Base-by-base conservation (phyloP, 2,888 invertebrate species). In the Ephialtes manifestator region DNA sequence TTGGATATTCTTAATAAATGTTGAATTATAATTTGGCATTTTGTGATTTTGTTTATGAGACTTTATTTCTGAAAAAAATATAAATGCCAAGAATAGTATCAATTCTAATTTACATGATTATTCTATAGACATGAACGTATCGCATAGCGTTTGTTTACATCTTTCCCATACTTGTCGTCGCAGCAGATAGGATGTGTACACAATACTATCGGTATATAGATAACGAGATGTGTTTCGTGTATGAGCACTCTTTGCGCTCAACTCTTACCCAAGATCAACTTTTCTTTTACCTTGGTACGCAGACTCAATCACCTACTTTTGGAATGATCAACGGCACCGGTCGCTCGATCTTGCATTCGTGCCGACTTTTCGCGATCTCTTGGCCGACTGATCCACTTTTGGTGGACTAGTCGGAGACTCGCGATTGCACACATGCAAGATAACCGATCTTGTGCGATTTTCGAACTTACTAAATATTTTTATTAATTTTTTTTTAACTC, bases 351-450 rank as follows among this genome's bases (percentile, higher is more conserved):
- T 43, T 28, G 81, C 39, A 48, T 68, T 78, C 79, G 70, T 71
- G 77, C 68, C 72, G 82, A 72, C 78, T 85, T 77, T 83, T 72
- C 80, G 86, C 77, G 75, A 71, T 71, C 72, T 78, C 78, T 72
- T 86, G 84, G 83, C 86, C 84, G 86, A 86, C 81, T 86, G 86
- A 86, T 86, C 86, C 81, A 84, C 86, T 86, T 84, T 86, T 84
- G 81, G 81, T 80, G 43, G 55, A 53, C 71, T 76, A 85, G 68
- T 74, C 78, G 76, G 76, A 81, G 81, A 53, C 65, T 35, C 77
- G 58, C 58, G 20, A 53, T 35, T 72, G 20, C 13, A 35, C 24
- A 8, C 51, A 24, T 31, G 15, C 28, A n/a, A 31, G 15, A 28
- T 20, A 51, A 18, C 46, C 46, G 18, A 55, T 39, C 67, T 39